Percentiles rank a stretch among this genome's conserved stretches.
phyloP scores from a whole-genome alignment of 2,797 vertebrate genomes.

The Acanthiza pusilla region DNA sequence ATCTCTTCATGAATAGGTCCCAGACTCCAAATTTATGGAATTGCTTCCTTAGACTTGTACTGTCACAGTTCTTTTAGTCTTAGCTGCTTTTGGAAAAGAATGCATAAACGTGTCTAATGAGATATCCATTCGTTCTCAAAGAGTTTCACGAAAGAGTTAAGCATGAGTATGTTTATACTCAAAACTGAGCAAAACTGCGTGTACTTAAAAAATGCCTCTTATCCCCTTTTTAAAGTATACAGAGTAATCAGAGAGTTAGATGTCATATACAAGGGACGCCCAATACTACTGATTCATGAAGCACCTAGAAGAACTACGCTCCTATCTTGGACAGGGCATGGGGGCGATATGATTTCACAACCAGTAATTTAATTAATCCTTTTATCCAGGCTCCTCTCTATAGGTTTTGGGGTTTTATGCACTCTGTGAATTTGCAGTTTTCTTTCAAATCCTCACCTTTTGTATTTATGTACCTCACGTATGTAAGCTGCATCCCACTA shows the following conservation, averaged over 20 bases:
- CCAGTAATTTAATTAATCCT: background rate
- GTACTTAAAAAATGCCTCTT: background rate
- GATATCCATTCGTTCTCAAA: background rate
- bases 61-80: background rate
- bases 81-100: background rate
- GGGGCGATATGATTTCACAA: background rate
- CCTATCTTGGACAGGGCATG: background rate
- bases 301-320: background rate
- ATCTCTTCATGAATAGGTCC: background rate
- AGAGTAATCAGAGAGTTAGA: background rate
- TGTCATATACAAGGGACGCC: background rate
- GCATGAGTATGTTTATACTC: background rate
- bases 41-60: background rate
- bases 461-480: background rate
- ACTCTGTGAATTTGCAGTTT: background rate
- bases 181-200: background rate
- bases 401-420: background rate
- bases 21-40: background rate
- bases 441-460: background rate
- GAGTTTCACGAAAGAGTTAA: background rate
- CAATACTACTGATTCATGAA: background rate
- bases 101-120: background rate
- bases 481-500: background rate
- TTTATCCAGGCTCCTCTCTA: background rate
- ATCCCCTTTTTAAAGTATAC: background rate